A percentile compares a stretch with the other conserved stretches of the same genome.
Conservation (phyloP, 2,888 invertebrate species). For the Agrotis segetum region DNA sequence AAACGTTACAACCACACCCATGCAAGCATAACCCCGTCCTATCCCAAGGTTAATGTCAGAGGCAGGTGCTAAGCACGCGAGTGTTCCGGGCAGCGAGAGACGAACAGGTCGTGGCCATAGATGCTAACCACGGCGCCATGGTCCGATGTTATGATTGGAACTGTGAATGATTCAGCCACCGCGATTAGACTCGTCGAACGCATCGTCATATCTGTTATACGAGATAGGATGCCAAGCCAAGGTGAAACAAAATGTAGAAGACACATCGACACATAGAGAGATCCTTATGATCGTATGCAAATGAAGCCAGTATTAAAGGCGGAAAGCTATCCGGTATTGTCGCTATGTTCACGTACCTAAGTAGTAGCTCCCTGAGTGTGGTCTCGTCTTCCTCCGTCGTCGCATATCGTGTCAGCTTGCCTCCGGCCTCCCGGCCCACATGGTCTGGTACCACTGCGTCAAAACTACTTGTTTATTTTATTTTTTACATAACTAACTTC, state of each 20-base stretch:
- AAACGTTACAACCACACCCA: constrained; percentile 80
- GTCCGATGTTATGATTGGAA: constrained; percentile 78
- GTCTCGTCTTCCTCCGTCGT: constrained; percentile 97
- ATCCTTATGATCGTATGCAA: constrained; percentile 79
- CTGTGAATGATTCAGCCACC: constrained; percentile 77
- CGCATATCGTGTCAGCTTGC: constrained; percentile 94
- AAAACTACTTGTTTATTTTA: constrained; percentile 86
- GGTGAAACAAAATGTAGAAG: constrained; percentile 71
- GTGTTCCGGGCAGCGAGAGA: constrained; percentile 59
- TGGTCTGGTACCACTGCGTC: constrained; percentile 90
- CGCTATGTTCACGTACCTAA: constrained; percentile 93
- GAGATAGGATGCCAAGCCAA: constrained; percentile 88
- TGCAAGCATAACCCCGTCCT: constrained; percentile 78
- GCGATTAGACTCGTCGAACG: constrained; percentile 69
- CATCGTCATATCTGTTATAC: constrained; percentile 87
- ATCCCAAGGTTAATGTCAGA: constrained; percentile 52
- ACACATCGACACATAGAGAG: constrained; percentile 78
- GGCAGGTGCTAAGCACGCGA: constrained; percentile 61
- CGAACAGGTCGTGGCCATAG: constrained; percentile 81
- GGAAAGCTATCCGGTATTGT: constrained; percentile 81
- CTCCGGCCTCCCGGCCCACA: constrained; percentile 91
- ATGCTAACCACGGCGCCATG: constrained; percentile 81
- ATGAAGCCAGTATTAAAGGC: constrained; percentile 87
- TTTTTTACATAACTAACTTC: constrained; percentile 58
- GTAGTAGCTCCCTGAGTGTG: constrained; percentile 98